A percentile compares a stretch with the other conserved stretches of the same genome.
Evolutionary conservation across 2,113 vertebrate species (phyloP).

Genomic region (Gobius niger): DNA sequence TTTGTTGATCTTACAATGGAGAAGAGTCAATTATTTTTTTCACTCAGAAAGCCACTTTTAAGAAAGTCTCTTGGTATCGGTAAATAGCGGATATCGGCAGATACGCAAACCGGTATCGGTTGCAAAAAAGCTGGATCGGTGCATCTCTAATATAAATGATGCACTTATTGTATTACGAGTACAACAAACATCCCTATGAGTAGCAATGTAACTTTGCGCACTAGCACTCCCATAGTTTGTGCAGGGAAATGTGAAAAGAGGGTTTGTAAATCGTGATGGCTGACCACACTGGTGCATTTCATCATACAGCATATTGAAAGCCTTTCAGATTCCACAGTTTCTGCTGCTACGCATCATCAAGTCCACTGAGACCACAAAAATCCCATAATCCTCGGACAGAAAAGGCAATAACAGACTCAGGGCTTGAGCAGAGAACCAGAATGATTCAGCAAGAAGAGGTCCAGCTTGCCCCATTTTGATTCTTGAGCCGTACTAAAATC

Average conservation of each 20-base stretch:
- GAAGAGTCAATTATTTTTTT: too few relatives aligned
- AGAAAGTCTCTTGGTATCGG: too few relatives aligned
- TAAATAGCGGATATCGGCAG: too few relatives aligned
- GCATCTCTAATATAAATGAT: too few relatives aligned
- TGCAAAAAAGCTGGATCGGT: too few relatives aligned
- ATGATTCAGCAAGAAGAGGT: conserved; percentile 47
- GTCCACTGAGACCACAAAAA: conserved; percentile 31
- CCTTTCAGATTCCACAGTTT: conserved; percentile 2
- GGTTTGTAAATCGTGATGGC: conserved; percentile 14
- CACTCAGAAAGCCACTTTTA: too few relatives aligned
- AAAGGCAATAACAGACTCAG: conserved; percentile 27
- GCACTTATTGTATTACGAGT: too few relatives aligned
- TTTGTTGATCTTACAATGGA: too few relatives aligned
- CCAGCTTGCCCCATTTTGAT: not conserved
- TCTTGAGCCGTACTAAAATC: not conserved
- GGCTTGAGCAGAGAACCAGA: conserved; percentile 10
- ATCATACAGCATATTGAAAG: conserved; percentile 22
- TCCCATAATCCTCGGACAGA: conserved; percentile 49
- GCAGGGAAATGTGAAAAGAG: conserved; percentile 17
- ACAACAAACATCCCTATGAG: not conserved
- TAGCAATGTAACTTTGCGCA: conserved; percentile 12
- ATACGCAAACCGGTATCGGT: too few relatives aligned
- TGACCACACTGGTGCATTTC: conserved; percentile 9
- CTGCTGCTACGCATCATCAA: conserved; percentile 11
- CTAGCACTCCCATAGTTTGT: conserved; percentile 17